Conservation (phyloP, 23 tunicate genomes). For the Diplosoma virens region DNA sequence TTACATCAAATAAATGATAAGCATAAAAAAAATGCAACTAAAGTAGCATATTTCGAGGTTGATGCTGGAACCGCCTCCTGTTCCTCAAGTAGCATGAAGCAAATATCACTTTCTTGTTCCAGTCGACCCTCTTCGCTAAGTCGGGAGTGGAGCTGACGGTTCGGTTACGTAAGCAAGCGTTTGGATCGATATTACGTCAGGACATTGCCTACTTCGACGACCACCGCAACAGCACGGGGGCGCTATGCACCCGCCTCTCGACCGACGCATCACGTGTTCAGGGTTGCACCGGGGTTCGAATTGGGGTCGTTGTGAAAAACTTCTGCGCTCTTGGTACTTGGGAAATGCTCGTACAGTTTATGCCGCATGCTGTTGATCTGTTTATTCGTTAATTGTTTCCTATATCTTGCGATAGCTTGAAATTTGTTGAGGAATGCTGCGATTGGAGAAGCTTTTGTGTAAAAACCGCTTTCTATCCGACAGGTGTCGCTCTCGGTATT, state of each 20-base stretch:
- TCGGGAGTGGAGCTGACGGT: constrained; percentile 84
- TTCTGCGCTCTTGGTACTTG: constrained; percentile 73
- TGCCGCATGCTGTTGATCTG: too few relatives aligned
- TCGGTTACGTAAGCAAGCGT: constrained; percentile 61
- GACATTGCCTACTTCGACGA: constrained; percentile 88
- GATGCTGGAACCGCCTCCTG: too few relatives aligned
- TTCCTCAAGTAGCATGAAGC: too few relatives aligned
- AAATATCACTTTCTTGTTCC: neutral
- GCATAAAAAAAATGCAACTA: too few relatives aligned
- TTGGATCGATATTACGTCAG: constrained; percentile 61
- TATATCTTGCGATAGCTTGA: too few relatives aligned
- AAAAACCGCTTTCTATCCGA: neutral
- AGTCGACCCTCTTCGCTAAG: constrained; percentile 77
- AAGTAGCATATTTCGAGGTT: too few relatives aligned
- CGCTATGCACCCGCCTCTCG: constrained; percentile 69
- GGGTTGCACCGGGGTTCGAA: constrained; percentile 83
- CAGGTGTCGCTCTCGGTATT: constrained; percentile 95
- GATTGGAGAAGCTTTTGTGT: too few relatives aligned
- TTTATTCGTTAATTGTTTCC: too few relatives aligned
- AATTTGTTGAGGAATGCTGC: too few relatives aligned
- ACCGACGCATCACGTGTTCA: constrained; percentile 87
- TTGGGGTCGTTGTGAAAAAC: constrained; percentile 75
- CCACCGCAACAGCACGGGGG: constrained; percentile 87
- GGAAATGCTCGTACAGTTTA: too few relatives aligned
- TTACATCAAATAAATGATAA: too few relatives aligned